Base-by-base conservation (phyloP, 2,888 invertebrate species). In the Zhengitettix transpicula region DNA sequence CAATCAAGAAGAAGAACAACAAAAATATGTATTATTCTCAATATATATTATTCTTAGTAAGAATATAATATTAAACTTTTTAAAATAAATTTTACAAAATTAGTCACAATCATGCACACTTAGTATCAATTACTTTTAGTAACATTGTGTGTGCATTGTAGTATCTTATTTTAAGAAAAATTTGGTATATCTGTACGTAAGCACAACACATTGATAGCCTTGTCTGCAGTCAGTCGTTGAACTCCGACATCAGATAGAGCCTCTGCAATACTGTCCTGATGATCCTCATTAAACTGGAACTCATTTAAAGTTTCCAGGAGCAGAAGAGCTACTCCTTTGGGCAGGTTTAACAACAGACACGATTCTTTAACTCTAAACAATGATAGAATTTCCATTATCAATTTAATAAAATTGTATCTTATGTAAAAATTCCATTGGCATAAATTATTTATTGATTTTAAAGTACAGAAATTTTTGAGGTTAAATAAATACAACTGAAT, bases 251-350 rank as follows among this genome's bases (percentile, higher is more conserved):
- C 83, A 63, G 77, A 76, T 57, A 84, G 68, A 0, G 79, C 75
- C 66, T 78, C 77, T 60, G 76, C 78, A 10, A 75, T 74, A 1
- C 73, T 72, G 16, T 75, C 75, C 56, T 76, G 76, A 2, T 41
- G 52, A 12, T 41, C 58, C 17, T 62, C 58, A 9, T 17, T 42
- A 10, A 56, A 40, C 28, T 62, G 56, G 67, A 68, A 71, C 58
- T 68, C 73, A 66, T 69, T 69, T n/a, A 93, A 69, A 0, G 82
- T 77, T 62, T 86, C 81, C 47, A 84, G 78, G 15, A 93, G 74
- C 5, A 90, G 76, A 55, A 89, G 76, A 0, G 90, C 89, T 47
- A 89, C 86, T 0, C 90, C 91, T 67, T 83, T 80, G 54, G 85
- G 81, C 66, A 90, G 73, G 66, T 84, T 89, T 51, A 93, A 73